Conservation (phyloP, 2,888 invertebrate species). For the Macaria liturata region DNA sequence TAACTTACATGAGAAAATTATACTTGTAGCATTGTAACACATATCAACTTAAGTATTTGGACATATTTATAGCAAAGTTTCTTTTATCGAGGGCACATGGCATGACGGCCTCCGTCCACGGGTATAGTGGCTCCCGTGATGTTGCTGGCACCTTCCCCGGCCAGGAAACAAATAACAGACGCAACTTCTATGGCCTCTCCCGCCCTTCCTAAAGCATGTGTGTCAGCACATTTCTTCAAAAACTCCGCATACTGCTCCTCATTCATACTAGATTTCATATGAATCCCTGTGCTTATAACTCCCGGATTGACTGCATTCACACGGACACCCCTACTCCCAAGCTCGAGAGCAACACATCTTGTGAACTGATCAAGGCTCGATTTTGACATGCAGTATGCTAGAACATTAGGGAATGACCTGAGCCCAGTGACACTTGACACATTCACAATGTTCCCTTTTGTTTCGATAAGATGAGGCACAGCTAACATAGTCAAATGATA, state of each 20-base stretch:
- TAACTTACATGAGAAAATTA: no score
- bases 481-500: slow-evolving; percentile 92
- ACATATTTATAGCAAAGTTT: no score
- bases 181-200: slow-evolving; percentile 94
- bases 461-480: slow-evolving; percentile 90
- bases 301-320: slow-evolving; percentile 97
- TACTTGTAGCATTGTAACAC: no score
- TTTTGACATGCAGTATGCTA: slow-evolving; percentile 97
- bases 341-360: slow-evolving; percentile 92
- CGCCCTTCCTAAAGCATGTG: slow-evolving; percentile 95
- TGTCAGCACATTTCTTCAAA: slow-evolving; percentile 90
- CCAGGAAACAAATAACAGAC: slow-evolving; percentile 93
- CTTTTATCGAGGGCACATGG: slow-evolving; percentile 91
- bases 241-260: slow-evolving; percentile 91
- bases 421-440: slow-evolving; percentile 96
- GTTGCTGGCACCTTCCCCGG: slow-evolving; percentile 92
- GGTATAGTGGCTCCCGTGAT: slow-evolving; percentile 93
- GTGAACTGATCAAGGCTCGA: slow-evolving; percentile 97
- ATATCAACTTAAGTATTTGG: no score
- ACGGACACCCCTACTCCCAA: slow-evolving; percentile 90
- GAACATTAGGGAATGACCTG: slow-evolving; percentile 93
- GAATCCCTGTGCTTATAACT: slow-evolving; percentile 94
- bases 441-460: slow-evolving; percentile 94
- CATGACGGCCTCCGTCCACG: slow-evolving; percentile 95
- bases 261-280: slow-evolving; percentile 91